Evolutionary conservation across 2,888 invertebrate genomes (phyloP).

Genomic region (Spodoptera littoralis): DNA sequence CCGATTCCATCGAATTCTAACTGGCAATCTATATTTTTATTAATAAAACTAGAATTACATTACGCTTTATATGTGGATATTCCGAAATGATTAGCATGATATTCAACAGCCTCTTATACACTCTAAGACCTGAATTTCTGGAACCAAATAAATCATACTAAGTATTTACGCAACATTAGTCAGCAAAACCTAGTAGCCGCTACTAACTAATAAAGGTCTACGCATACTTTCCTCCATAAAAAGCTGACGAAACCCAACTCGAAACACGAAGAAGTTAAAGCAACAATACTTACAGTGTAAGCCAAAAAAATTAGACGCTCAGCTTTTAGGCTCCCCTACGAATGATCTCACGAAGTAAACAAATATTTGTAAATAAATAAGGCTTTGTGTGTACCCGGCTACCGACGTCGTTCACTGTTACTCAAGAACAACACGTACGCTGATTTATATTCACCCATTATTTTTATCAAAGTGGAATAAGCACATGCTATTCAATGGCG

Average conservation of each 20-base stretch:
- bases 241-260: conserved; percentile 18
- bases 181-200: too few species aligned
- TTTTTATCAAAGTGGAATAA: conserved; percentile 64
- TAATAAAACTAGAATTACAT: too few species aligned
- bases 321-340: conserved; percentile 51
- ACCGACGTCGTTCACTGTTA: conserved; percentile 53
- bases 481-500: conserved; percentile 56
- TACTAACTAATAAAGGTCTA: neutral
- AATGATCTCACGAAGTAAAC: conserved; percentile 69
- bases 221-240: conserved; percentile 2
- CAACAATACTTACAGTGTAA: conserved; percentile 47
- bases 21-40: too few species aligned
- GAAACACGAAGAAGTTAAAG: conserved; percentile 40
- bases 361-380: conserved; percentile 79
- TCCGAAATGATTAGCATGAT: too few species aligned
- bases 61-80: too few species aligned
- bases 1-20: too few species aligned
- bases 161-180: too few species aligned
- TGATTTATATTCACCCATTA: conserved; percentile 73
- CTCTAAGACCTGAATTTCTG: too few species aligned
- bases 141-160: too few species aligned
- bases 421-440: conserved; percentile 52
- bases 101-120: too few species aligned
- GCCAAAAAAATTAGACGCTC: conserved; percentile 60
- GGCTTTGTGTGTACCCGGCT: conserved; percentile 63